Conservation (phyloP, 2,888 invertebrate genomes). For the Hyalella azteca region DNA sequence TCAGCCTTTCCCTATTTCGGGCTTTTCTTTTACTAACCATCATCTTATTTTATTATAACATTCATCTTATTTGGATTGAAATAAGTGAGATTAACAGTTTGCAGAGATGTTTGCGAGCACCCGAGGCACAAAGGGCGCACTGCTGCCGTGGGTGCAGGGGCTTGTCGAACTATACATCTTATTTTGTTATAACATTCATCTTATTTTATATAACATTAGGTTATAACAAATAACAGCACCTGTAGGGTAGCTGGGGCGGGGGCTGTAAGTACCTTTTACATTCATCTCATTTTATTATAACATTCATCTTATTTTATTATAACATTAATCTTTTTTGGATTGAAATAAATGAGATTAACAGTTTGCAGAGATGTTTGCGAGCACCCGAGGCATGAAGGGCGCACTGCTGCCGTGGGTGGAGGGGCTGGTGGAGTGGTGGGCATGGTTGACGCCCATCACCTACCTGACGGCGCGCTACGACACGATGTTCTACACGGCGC, state of each 20-base stretch:
- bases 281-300: too few relatives aligned
- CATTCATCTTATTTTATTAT: too few relatives aligned
- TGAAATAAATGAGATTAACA: background rate
- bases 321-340: too few relatives aligned
- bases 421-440: slow-evolving; percentile 17
- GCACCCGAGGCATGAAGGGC: background rate
- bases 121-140: background rate
- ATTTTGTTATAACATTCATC: too few relatives aligned
- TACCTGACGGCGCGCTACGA: background rate
- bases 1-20: background rate
- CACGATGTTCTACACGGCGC: background rate
- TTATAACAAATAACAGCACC: too few relatives aligned
- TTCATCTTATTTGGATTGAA: too few relatives aligned
- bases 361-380: slow-evolving; percentile 23
- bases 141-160: slow-evolving; percentile 33
- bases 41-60: too few relatives aligned
- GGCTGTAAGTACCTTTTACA: too few relatives aligned
- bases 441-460: background rate
- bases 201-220: background rate
- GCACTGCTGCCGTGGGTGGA: slow-evolving; percentile 24
- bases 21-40: too few relatives aligned
- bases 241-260: too few relatives aligned
- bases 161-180: background rate
- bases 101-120: slow-evolving; percentile 5
- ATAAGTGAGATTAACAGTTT: slow-evolving; percentile 1